Evolutionary conservation across 2,888 invertebrate genomes (phyloP), one percentile per base, ranked within the genome.

Genomic region (Pegoplata infirma): DNA sequence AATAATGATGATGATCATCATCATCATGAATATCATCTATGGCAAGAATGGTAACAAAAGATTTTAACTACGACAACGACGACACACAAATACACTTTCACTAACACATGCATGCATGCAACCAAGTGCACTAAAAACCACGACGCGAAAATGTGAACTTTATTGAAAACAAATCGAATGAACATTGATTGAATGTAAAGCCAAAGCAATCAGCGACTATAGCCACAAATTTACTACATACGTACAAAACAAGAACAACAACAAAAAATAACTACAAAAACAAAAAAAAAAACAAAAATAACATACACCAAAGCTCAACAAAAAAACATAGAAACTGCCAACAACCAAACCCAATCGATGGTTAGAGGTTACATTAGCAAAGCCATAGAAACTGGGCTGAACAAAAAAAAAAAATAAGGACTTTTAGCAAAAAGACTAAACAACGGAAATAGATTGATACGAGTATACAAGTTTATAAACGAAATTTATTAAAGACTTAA

Each of bases 131-230:
- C 16, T 61, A 51, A 44, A 66, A 72, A 75, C 75, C 76, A 67
- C 76, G 75, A 67, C 23, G 68, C 73, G 63, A 77, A 73, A 73
- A 77, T 68, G 61, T 73, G 59, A 78, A 78, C 78, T 68, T 75
- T 68, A 80, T 75, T 80, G 80, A 80, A 81, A 79, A 81, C 79
- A 81, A 76, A 81, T 81, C 76, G 79, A 81, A 81, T 74, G 79
- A 81, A 74, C 67, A 73, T 80, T 81, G 81, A 81, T 80, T 81
- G 81, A 81, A 81, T 80, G 74, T 74, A 76, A 81, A 76, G 79
- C 81, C 79, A 81, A 67, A 71, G 78, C 75, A 77, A 77, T 77
- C 77, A 77, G 63, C 73, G 63, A 58, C 77, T 73, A 44, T 53
- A 67, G 71, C 79, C 71, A 63, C 67, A 66, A 79, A 67, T 67